phyloP scores from a whole-genome alignment of 2,888 invertebrate genomes.

The Phortica okadai region DNA sequence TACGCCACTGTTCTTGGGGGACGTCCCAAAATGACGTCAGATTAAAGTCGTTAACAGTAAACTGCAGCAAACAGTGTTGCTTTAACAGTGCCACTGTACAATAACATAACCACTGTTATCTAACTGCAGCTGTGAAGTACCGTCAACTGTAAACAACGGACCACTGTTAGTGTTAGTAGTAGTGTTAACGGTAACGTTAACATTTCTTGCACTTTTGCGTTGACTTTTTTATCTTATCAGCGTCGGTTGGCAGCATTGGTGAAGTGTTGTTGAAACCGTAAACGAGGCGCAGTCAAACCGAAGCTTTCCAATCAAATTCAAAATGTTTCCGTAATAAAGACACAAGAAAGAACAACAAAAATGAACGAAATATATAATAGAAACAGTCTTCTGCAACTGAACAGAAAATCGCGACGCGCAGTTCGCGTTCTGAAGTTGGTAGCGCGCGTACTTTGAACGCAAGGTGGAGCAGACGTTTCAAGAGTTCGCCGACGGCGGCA shows the following conservation, averaged over 20 bases:
- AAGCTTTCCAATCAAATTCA: neutral
- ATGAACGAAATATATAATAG: neutral
- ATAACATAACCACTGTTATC: neutral
- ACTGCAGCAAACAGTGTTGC: too few species aligned
- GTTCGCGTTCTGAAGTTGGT: slow-evolving; percentile 19
- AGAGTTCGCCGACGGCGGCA: neutral
- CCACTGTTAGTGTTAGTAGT: neutral
- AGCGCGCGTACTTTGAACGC: slow-evolving; percentile 10
- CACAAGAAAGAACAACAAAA: neutral
- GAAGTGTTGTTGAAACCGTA: slow-evolving; percentile 2
- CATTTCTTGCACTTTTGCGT: neutral
- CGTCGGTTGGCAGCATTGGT: neutral
- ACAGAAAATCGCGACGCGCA: neutral
- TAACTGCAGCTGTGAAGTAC: neutral
- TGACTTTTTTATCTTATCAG: slow-evolving; percentile 7
- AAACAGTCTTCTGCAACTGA: neutral
- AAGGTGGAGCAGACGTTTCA: neutral
- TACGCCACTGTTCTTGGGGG: too few species aligned
- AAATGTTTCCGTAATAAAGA: neutral
- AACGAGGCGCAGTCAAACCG: neutral
- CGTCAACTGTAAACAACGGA: neutral
- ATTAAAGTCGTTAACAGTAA: too few species aligned
- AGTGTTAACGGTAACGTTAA: neutral
- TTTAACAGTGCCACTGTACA: neutral
- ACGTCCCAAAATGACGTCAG: too few species aligned